Evolutionary conservation across 2,888 invertebrate genomes (phyloP).

Genomic region (Trichopoda pennipes): DNA sequence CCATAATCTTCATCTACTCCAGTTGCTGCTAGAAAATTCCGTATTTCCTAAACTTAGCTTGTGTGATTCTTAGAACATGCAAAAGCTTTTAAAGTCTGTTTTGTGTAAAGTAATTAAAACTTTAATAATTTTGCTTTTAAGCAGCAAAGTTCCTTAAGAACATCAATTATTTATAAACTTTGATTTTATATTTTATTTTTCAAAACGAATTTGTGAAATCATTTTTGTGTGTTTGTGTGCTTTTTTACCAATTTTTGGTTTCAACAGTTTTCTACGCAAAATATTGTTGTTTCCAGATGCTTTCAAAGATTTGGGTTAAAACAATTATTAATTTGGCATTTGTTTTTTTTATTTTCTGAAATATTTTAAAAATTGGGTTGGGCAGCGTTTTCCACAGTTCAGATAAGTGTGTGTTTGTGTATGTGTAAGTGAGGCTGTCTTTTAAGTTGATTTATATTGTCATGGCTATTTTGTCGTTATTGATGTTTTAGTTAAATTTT

Average conservation of each 20-base stretch:
- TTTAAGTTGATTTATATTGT: constrained; percentile 38
- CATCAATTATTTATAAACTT: too few relatives aligned
- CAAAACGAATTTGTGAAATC: too few relatives aligned
- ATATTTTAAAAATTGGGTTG: constrained; percentile 32
- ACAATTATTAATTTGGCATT: constrained; percentile 5
- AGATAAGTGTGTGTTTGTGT: background rate
- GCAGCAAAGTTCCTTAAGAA: too few relatives aligned
- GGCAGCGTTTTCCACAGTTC: constrained; percentile 11
- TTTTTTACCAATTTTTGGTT: constrained; percentile 12
- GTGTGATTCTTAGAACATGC: too few relatives aligned
- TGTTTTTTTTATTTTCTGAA: constrained; percentile 8
- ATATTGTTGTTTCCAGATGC: constrained; percentile 5
- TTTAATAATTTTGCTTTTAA: too few relatives aligned
- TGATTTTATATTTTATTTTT: too few relatives aligned
- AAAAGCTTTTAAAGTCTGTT: too few relatives aligned
- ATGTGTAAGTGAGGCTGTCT: background rate
- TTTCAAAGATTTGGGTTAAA: constrained; percentile 22
- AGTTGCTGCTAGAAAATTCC: too few relatives aligned
- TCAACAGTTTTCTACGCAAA: constrained; percentile 20
- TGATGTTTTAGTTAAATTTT: constrained; percentile 41
- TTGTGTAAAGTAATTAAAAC: too few relatives aligned
- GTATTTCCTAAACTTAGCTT: too few relatives aligned
- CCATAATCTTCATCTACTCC: too few relatives aligned
- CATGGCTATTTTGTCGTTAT: constrained; percentile 29
- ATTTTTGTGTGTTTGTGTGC: background rate